Evolutionary conservation across 1,140 invertebrate species (phyloP), one percentile per base, ranked within the genome.

Genomic region (Glomeris maerens): DNA sequence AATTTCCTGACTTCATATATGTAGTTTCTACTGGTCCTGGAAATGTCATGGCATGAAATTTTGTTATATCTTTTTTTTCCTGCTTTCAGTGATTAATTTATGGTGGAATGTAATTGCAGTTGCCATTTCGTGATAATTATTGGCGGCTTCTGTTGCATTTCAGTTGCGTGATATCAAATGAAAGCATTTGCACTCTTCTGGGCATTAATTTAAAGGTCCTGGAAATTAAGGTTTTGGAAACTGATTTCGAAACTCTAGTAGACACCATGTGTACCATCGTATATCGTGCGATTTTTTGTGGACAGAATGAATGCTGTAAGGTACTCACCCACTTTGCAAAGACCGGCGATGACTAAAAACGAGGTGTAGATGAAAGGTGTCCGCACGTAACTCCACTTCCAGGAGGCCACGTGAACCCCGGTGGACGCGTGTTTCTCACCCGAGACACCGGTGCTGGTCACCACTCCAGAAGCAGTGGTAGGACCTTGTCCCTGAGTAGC

Each of bases 311-410:
- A 5, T 17, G 20, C 40, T 5, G 50, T 60, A 63, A 20, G 27
- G 27, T 25, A 64, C 74, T 70, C 64, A 78, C 76, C 72, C 27
- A 78, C 69, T 68, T 78, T 78, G 27, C 75, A 73, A 13, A 78
- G 55, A 45, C 74, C 74, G n/a, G 76, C 74, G 25, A 78, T 63
- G 20, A 78, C 62, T 53, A 78, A 70, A 67, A 77, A 78, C 20
- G 72, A 45, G 17, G 72, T 69, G 48, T 78, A 70, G 31, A 78
- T 71, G 58, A 74, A 72, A 42, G 74, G 75, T 27, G 70, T 62
- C 47, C 74, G 70, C 14, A 78, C 71, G 57, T 75, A 69, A 27
- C 71, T 66, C 62, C 77, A 78, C 52, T 75, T 66, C 55, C 74
- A 72, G 2, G 60, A 63, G 14, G 67, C 67, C 26, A 75, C 60